Percentiles rank a stretch among this genome's conserved stretches.
phyloP scores from a whole-genome alignment of 1,140 invertebrate species.

The Drosophila ananassae region DNA sequence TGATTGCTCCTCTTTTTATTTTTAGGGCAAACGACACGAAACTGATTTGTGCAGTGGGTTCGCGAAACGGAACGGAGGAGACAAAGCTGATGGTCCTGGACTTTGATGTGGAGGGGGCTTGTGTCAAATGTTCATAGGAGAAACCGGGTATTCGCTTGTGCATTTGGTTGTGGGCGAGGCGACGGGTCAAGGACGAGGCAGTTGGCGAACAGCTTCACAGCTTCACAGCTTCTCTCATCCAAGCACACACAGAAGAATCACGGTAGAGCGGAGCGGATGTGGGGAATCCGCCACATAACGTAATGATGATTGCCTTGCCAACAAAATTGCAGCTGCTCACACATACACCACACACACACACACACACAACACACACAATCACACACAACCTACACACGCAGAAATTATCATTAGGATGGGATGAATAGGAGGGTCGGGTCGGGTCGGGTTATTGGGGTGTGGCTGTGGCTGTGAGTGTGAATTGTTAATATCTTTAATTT shows the following conservation, averaged over 20 bases:
- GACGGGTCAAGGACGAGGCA: slow-evolving; percentile 9
- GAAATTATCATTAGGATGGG: slow-evolving; percentile 2
- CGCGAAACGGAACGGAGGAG: slow-evolving; percentile 98
- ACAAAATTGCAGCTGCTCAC: slow-evolving; percentile 66
- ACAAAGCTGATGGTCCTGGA: slow-evolving; percentile 99
- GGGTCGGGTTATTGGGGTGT: slow-evolving; percentile 42
- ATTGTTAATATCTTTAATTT: slow-evolving; percentile 58
- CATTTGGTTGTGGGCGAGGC: slow-evolving; percentile 1
- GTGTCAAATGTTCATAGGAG: slow-evolving; percentile 85
- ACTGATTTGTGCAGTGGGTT: slow-evolving; percentile 98
- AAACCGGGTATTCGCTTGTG: slow-evolving; percentile 27
- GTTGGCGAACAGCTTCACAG: slow-evolving; percentile 40
- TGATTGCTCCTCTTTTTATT: background rate
- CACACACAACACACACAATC: slow-evolving; percentile 24
- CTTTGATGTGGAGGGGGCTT: slow-evolving; percentile 94
- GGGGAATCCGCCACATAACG: slow-evolving; percentile 42
- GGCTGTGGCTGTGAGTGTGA: slow-evolving; percentile 61
- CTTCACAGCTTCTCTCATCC: slow-evolving; percentile 41
- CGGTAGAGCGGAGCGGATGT: slow-evolving; percentile 15
- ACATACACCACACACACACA: slow-evolving; percentile 32
- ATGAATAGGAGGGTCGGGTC: background rate
- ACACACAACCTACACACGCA: slow-evolving; percentile 28
- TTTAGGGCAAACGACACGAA: slow-evolving; percentile 95
- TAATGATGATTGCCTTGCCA: slow-evolving; percentile 78
- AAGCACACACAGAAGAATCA: slow-evolving; percentile 11